phyloP scores from a whole-genome alignment of 2,888 invertebrate genomes.

The Dorcus hopei region DNA sequence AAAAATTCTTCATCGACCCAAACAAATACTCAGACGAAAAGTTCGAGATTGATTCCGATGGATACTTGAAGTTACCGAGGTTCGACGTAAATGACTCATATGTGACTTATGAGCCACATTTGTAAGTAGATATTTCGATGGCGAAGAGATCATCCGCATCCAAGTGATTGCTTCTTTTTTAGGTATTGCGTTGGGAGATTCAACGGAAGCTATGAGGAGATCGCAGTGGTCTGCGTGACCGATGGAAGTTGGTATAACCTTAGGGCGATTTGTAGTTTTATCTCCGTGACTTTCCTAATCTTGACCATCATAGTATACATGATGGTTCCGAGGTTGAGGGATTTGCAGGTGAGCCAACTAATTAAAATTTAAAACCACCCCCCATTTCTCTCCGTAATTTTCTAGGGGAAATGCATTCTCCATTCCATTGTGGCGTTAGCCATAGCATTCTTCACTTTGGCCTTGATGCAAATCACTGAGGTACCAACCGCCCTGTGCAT shows the following conservation, averaged over 20 bases:
- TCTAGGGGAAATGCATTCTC: constrained; percentile 65
- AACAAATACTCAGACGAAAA: constrained; percentile 30
- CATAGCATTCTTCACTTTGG: constrained; percentile 57
- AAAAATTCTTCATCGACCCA: constrained; percentile 50
- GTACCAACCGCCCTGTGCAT: constrained; percentile 51
- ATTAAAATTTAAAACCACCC: background rate
- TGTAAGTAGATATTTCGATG: too few species aligned
- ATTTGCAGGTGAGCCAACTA: constrained; percentile 42
- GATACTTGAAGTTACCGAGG: constrained; percentile 39
- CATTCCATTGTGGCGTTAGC: constrained; percentile 59
- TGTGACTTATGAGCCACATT: too few species aligned
- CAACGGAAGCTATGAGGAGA: constrained; percentile 20
- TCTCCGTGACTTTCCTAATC: constrained; percentile 55
- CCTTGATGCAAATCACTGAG: constrained; percentile 55
- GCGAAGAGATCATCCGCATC: too few species aligned
- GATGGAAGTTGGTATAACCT: constrained; percentile 30
- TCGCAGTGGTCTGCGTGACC: constrained; percentile 43
- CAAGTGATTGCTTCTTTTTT: constrained; percentile 8
- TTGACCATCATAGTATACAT: constrained; percentile 60
- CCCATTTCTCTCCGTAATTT: constrained; percentile 20
- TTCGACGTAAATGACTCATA: background rate
- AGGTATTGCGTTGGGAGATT: constrained; percentile 43
- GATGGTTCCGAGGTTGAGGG: constrained; percentile 60
- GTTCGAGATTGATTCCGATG: constrained; percentile 42
- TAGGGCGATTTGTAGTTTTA: constrained; percentile 29